phyloP scores from a whole-genome alignment of 2,888 invertebrate species.

The Cephus pygmeus region DNA sequence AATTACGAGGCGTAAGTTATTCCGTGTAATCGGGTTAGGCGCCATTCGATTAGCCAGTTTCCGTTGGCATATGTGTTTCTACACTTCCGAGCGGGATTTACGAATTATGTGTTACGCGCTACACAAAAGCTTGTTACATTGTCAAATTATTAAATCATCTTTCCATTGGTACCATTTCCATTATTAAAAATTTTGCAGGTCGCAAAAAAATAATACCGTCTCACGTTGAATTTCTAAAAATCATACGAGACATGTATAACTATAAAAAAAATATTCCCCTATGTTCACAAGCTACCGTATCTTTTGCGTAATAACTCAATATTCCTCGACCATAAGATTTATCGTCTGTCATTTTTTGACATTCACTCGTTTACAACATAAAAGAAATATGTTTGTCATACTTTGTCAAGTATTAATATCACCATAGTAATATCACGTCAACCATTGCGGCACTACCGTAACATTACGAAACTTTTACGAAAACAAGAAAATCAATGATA shows the following conservation, averaged over 20 bases:
- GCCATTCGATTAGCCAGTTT: neutral
- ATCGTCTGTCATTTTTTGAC: neutral
- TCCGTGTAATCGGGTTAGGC: neutral
- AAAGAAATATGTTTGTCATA: neutral
- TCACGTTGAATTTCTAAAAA: neutral
- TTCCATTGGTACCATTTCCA: neutral
- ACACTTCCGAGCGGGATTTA: neutral
- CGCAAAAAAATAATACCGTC: neutral
- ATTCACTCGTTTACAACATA: neutral
- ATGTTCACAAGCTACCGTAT: neutral
- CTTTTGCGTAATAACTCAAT: neutral
- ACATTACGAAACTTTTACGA: neutral
- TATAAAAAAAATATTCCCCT: neutral
- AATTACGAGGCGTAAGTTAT: neutral
- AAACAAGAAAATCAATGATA: neutral
- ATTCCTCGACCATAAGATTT: neutral
- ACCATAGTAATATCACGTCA: neutral
- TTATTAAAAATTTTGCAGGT: neutral
- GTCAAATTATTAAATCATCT: neutral
- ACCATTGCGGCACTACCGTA: too few species aligned
- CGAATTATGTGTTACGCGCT: neutral
- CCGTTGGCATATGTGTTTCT: neutral
- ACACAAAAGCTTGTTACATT: neutral
- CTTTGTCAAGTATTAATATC: neutral
- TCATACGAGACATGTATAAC: neutral